Percentiles rank a stretch among this genome's conserved stretches.
phyloP scores from a whole-genome alignment of 1,140 invertebrate species.

The Procambarus virginalis region DNA sequence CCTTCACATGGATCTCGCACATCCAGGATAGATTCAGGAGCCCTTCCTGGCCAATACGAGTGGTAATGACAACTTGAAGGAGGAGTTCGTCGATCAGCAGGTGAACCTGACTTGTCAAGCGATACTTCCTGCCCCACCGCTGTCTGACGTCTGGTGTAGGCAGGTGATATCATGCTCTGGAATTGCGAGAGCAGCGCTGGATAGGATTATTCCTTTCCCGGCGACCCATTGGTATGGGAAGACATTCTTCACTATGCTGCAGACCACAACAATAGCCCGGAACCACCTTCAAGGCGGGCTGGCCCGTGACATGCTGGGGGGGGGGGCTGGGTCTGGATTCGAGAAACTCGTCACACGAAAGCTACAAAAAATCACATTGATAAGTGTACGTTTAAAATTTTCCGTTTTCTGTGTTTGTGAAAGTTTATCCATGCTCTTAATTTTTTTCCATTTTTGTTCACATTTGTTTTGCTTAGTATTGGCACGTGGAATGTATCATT shows the following conservation, averaged over 20 bases:
- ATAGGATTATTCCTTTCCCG: slow-evolving; percentile 24
- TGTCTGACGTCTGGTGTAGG: neutral
- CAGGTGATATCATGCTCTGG: slow-evolving; percentile 5
- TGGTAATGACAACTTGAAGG: slow-evolving; percentile 11
- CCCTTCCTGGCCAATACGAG: slow-evolving; percentile 3
- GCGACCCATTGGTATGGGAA: neutral
- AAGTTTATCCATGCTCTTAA: neutral
- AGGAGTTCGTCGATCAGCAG: slow-evolving; percentile 9
- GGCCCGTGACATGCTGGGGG: slow-evolving; percentile 10
- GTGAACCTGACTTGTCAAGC: slow-evolving; percentile 12
- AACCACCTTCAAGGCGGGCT: slow-evolving; percentile 18
- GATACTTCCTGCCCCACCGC: neutral
- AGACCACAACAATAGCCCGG: slow-evolving; percentile 20
- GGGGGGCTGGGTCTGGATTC: neutral
- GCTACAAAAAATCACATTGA: slow-evolving; percentile 20
- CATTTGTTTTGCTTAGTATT: no score
- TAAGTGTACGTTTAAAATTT: neutral
- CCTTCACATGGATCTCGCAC: neutral
- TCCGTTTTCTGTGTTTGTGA: neutral
- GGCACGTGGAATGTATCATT: no score
- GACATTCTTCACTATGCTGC: slow-evolving; percentile 12
- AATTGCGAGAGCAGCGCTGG: slow-evolving; percentile 9
- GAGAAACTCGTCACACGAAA: slow-evolving; percentile 14
- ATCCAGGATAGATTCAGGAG: neutral
- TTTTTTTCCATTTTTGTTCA: no score